Percentiles rank a stretch among this genome's conserved stretches.
These are phyloP conservation scores for Drosophila cognata DNA, from an alignment of 2,888 invertebrate species.

Conservation along the genomic window DNA sequence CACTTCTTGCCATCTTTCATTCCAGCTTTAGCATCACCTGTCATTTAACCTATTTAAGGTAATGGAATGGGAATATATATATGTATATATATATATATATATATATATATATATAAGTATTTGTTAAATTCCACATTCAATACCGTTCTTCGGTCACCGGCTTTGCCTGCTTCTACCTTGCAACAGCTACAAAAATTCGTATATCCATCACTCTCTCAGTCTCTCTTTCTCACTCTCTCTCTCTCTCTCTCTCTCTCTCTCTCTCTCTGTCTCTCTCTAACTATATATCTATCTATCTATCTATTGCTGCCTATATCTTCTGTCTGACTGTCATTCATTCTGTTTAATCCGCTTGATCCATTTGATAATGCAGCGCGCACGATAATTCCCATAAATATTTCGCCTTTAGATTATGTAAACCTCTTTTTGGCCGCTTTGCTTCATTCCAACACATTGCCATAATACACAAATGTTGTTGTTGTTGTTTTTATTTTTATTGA, in stretches of 20 bases:
- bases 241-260: background rate
- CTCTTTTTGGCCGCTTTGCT: constrained; percentile 31
- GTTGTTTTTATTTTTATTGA: constrained; percentile 18
- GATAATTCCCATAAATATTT: constrained; percentile 71
- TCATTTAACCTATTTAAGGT: constrained; percentile 15
- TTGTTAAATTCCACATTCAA: constrained; percentile 26
- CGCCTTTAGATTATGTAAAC: constrained; percentile 65
- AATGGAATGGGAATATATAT: constrained; percentile 14
- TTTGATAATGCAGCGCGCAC: constrained; percentile 67
- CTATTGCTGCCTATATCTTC: background rate
- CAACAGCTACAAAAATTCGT: background rate
- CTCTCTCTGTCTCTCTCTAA: background rate
- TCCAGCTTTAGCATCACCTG: background rate
- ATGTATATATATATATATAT: background rate
- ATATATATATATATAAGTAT: constrained; percentile 2
- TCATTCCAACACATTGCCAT: constrained; percentile 13
- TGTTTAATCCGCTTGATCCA: constrained; percentile 42
- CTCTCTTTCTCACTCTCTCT: background rate
- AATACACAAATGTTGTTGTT: constrained; percentile 6
- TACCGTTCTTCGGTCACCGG: constrained; percentile 32
- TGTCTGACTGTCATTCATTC: constrained; percentile 38
- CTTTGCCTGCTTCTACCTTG: constrained; percentile 22
- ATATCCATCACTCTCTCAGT: background rate
- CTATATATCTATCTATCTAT: background rate
- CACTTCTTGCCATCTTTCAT: too few species aligned